Evolutionary conservation across 2,113 vertebrate species (phyloP), one percentile per base, ranked within the genome.

Genomic region (Myodes glareolus): DNA sequence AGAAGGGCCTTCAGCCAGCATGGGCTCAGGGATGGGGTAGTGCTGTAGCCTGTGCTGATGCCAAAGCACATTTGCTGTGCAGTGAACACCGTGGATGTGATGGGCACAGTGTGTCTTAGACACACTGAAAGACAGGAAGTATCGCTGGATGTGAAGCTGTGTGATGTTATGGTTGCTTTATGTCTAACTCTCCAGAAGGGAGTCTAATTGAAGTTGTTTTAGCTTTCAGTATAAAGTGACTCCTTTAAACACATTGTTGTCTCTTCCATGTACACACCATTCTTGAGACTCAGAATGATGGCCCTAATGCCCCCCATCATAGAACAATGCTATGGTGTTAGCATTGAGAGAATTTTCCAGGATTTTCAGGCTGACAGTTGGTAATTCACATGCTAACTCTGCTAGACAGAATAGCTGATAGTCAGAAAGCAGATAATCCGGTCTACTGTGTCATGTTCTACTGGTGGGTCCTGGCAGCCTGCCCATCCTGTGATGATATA

Each of bases 51-150:
- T 29, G n/a, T 6, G 45, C 39, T 33, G 75, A 63, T 70, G 47
- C 25, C 63, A 4, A 42, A 76, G 84, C 63, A 27, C 21, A 45
- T 52, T 10, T 36, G 55, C 72, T 33, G 42, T 21, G 4, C 14
- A 11, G 65, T 27, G 85, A 39, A 7, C 58, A 19, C n/a, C 4
- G 17, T 8, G 29, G 31, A 11, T 36, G 17, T 0, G 7, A 12
- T 39, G 1, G 14, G 11, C 6, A 36, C 27, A 1, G 2, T 39
- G 42, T 72, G 6, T 21, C 3, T 0, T 23, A 63, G 29, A 29
- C 9, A 47, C 14, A 23, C 36, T 13, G 7, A 39, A 78, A 50
- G 72, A 84, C 14, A 45, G 55, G 61, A 55, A 65, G 14, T 42
- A 8, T 2, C 9, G 36, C 47, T 47, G 63, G 65, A 42, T 42